Percentiles rank a stretch among this genome's conserved stretches.
Conservation (phyloP, 2,113 vertebrate species). For the Phrynocephalus versicolor region DNA sequence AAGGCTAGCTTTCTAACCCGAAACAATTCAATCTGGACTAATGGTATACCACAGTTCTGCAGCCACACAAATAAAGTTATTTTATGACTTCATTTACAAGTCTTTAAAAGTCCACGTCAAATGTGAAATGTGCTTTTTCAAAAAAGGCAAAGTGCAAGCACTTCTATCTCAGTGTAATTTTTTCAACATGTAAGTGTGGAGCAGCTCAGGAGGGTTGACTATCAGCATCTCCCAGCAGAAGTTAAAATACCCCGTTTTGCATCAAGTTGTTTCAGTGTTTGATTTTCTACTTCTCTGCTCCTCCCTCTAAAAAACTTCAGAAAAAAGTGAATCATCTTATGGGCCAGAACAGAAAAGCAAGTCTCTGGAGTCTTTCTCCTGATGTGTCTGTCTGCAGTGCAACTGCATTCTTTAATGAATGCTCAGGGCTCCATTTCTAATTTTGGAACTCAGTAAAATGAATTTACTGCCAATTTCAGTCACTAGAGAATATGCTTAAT, state of each 20-base stretch:
- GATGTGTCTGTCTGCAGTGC: slow-evolving; percentile 44
- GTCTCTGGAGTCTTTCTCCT: slow-evolving; percentile 45
- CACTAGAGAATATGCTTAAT: slow-evolving; percentile 56
- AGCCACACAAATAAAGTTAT: neutral
- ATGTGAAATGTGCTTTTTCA: neutral
- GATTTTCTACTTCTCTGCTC: slow-evolving; percentile 35
- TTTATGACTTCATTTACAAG: neutral
- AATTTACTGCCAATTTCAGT: slow-evolving; percentile 62
- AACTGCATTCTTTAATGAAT: slow-evolving; percentile 68
- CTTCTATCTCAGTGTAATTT: neutral
- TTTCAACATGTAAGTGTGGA: slow-evolving; percentile 53
- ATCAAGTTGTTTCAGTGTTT: slow-evolving; percentile 23
- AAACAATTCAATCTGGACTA: slow-evolving; percentile 11
- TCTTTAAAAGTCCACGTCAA: neutral
- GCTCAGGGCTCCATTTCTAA: slow-evolving; percentile 61
- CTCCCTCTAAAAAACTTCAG: slow-evolving; percentile 36
- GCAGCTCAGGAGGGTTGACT: slow-evolving; percentile 62
- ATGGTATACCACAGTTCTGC: neutral
- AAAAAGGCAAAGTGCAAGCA: neutral
- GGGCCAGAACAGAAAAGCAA: slow-evolving; percentile 47
- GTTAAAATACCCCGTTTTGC: slow-evolving; percentile 24
- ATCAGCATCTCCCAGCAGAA: slow-evolving; percentile 59
- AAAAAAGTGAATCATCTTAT: slow-evolving; percentile 36
- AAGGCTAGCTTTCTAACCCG: neutral
- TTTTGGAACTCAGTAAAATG: slow-evolving; percentile 63